Evolutionary conservation across 2,113 vertebrate species (phyloP).

Genomic region (Ardeotis arabs): DNA sequence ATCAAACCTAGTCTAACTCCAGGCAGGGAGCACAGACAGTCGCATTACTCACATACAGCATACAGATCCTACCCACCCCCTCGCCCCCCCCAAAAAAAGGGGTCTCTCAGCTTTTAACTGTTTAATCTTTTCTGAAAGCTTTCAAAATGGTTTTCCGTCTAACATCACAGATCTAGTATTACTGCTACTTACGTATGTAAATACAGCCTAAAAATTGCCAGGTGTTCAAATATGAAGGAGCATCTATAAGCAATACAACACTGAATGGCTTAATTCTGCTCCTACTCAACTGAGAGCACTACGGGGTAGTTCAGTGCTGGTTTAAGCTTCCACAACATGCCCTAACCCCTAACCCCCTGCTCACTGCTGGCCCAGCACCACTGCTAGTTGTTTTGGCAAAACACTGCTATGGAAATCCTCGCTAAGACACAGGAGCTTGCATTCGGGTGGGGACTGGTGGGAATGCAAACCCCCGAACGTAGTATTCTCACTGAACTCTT

Average conservation of each 20-base stretch:
- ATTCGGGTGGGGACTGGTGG: not conserved
- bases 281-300: not conserved
- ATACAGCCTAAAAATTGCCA: not conserved
- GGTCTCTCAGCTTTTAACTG: not conserved
- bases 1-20: not conserved
- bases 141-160: not conserved
- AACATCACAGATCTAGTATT: not conserved
- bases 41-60: not conserved
- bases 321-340: not conserved
- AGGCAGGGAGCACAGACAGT: not conserved
- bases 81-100: not conserved
- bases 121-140: not conserved
- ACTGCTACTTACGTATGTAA: not conserved
- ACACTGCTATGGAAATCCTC: not conserved
- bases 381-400: not conserved
- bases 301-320: not conserved
- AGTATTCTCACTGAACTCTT: not conserved
- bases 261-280: not conserved
- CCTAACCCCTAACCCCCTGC: not conserved
- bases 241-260: not conserved
- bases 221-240: not conserved
- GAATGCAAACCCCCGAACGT: not conserved
- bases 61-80: not conserved
- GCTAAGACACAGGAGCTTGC: not conserved
- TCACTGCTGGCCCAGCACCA: not conserved